These are phyloP conservation scores for Battus philenor DNA, from an alignment of 1,140 invertebrate species.

Conservation along the genomic window DNA sequence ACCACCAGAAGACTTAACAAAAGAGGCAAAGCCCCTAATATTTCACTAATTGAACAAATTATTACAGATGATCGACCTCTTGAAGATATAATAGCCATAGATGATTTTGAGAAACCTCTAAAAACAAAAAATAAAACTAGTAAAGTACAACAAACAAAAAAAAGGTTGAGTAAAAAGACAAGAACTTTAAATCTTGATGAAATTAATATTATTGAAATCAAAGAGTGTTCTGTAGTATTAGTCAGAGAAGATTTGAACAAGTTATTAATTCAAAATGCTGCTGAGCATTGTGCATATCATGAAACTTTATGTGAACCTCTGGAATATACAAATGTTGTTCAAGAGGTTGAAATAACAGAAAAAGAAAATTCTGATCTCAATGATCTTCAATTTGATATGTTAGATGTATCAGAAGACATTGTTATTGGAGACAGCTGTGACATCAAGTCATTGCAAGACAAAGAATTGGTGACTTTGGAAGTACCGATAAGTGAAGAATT, in stretches of 20 bases:
- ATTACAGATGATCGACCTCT: conserved; percentile 59
- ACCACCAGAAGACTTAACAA: conserved; percentile 25
- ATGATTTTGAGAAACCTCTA: conserved; percentile 42
- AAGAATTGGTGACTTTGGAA: conserved; percentile 30
- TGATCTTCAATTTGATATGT: conserved; percentile 61
- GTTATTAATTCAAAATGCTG: conserved; percentile 24
- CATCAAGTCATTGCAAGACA: conserved; percentile 36
- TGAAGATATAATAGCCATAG: conserved; percentile 63
- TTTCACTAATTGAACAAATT: conserved; percentile 65
- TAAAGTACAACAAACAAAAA: conserved; percentile 31
- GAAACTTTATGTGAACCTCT: conserved; percentile 12
- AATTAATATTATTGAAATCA: conserved; percentile 22
- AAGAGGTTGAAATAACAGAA: conserved; percentile 20
- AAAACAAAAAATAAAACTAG: conserved; percentile 32
- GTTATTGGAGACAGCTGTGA: conserved; percentile 57
- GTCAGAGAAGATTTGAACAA: conserved; percentile 37
- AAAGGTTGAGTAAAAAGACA: conserved; percentile 26
- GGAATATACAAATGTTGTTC: conserved; percentile 21
- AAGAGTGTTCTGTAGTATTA: conserved; percentile 53
- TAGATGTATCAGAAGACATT: conserved; percentile 68
- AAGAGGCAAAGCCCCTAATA: conserved; percentile 49
- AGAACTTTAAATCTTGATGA: conserved; percentile 18
- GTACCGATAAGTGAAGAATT: conserved; percentile 52
- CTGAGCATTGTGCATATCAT: conserved; percentile 4
- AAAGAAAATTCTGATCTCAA: conserved; percentile 24